Conservation (phyloP, 2,888 invertebrate species). For the Poecilobothrus nobilitatus region DNA sequence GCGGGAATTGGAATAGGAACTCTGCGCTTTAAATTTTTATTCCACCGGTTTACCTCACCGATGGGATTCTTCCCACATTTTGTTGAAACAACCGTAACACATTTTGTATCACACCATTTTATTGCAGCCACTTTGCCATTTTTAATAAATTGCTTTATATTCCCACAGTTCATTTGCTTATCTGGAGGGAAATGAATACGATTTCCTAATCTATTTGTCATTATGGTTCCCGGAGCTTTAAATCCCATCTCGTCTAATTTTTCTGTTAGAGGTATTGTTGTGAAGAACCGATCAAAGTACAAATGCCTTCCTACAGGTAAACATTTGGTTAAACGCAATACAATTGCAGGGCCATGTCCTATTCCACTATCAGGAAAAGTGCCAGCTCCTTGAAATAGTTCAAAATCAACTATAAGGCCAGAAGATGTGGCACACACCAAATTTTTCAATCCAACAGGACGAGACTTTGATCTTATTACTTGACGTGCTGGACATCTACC, state of each 20-base stretch:
- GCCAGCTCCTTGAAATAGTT: conserved; percentile 27
- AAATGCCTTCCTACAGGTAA: conserved; percentile 12
- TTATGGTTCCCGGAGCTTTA: conserved; percentile 19
- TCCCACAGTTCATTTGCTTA: conserved; percentile 17
- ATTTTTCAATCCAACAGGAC: conserved; percentile 33
- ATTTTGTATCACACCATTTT: conserved; percentile 20
- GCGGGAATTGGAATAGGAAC: conserved; percentile 16
- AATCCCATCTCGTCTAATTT: conserved; percentile 15
- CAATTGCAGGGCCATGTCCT: conserved; percentile 24
- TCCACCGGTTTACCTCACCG: conserved; percentile 15
- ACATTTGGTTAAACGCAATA: conserved; percentile 21
- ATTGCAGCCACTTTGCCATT: conserved; percentile 18
- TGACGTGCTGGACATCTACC: conserved; percentile 20
- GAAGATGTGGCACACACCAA: conserved; percentile 29
- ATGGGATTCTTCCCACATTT: conserved; percentile 15
- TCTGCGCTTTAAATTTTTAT: conserved; percentile 16
- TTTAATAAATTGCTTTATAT: conserved; percentile 17
- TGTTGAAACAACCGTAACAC: conserved; percentile 17
- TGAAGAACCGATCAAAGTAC: conserved; percentile 19
- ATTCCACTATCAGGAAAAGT: conserved; percentile 21
- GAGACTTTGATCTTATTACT: conserved; percentile 29
- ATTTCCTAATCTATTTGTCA: conserved; percentile 16
- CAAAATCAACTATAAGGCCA: conserved; percentile 23
- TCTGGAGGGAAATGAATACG: conserved; percentile 7
- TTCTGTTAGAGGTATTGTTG: conserved; percentile 17